Percentiles rank a stretch among this genome's conserved stretches.
Conservation (phyloP, 64 coral and sea anemone genomes). For the Cladopsammia gracilis region DNA sequence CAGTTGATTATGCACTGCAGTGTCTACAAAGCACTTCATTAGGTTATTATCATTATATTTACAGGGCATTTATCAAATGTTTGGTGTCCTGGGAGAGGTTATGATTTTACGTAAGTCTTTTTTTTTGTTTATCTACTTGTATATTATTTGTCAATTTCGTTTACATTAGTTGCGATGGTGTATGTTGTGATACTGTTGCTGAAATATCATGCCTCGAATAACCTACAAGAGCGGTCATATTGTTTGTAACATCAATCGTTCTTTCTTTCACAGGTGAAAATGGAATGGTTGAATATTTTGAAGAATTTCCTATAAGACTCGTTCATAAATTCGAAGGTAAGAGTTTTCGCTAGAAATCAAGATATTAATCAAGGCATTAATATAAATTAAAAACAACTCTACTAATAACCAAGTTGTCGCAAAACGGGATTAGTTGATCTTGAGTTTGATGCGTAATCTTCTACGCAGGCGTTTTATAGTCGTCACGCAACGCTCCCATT, state of each 20-base stretch:
- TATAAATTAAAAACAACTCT: too few species aligned
- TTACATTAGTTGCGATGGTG: neutral
- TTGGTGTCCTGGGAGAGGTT: constrained; percentile 76
- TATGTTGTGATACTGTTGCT: too few species aligned
- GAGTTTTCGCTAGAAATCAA: neutral
- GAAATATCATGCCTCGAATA: too few species aligned
- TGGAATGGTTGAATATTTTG: constrained; percentile 64
- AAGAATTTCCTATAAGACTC: constrained; percentile 62
- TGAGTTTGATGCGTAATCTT: too few species aligned
- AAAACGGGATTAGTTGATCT: too few species aligned
- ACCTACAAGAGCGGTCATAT: too few species aligned
- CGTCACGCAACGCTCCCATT: too few species aligned
- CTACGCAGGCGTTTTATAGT: too few species aligned
- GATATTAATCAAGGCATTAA: too few species aligned
- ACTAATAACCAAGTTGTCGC: too few species aligned
- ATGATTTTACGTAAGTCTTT: constrained; percentile 69
- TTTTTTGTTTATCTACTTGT: neutral
- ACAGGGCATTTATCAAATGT: constrained; percentile 90
- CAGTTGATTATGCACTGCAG: too few species aligned
- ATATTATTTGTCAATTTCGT: neutral
- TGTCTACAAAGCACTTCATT: neutral
- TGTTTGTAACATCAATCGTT: neutral
- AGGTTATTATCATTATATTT: neutral
- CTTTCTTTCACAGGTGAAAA: constrained; percentile 41
- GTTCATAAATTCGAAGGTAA: constrained; percentile 67